These are phyloP conservation scores for Mizuhopecten yessoensis DNA, from an alignment of 1,140 invertebrate species.

Conservation along the genomic window DNA sequence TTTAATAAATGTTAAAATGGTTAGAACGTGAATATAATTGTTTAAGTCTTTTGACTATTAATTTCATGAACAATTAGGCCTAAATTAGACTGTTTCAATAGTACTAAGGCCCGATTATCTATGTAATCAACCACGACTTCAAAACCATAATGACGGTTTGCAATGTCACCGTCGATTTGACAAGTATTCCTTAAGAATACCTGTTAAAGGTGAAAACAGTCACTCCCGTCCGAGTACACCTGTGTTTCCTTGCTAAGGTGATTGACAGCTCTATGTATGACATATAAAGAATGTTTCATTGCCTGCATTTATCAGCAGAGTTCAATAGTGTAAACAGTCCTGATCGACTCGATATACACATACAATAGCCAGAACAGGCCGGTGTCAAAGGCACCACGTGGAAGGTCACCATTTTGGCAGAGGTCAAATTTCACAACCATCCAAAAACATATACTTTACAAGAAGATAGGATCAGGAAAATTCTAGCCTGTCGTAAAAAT, in stretches of 20 bases:
- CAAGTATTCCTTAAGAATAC: not conserved
- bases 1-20: not conserved
- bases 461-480: not conserved
- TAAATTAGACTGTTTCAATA: slow-evolving; percentile 39
- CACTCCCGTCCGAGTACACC: not conserved
- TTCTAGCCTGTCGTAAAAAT: slow-evolving; percentile 9
- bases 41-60: slow-evolving; percentile 36
- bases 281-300: slow-evolving; percentile 18
- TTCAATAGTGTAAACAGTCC: slow-evolving; percentile 22
- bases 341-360: not conserved
- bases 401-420: not conserved
- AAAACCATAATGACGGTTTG: not conserved
- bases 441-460: not conserved
- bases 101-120: not conserved
- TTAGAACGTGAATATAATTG: slow-evolving; percentile 14
- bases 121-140: slow-evolving; percentile 37
- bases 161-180: slow-evolving; percentile 32
- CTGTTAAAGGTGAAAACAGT: slow-evolving; percentile 2
- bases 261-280: slow-evolving; percentile 27
- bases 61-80: slow-evolving; percentile 31
- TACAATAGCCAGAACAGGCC: not conserved
- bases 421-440: slow-evolving; percentile 38
- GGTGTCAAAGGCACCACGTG: not conserved
- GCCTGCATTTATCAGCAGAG: slow-evolving; percentile 14
- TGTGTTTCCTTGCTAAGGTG: not conserved